phyloP scores from a whole-genome alignment of 92 coral and sea anemone species.

The Pocillopora meandrina region DNA sequence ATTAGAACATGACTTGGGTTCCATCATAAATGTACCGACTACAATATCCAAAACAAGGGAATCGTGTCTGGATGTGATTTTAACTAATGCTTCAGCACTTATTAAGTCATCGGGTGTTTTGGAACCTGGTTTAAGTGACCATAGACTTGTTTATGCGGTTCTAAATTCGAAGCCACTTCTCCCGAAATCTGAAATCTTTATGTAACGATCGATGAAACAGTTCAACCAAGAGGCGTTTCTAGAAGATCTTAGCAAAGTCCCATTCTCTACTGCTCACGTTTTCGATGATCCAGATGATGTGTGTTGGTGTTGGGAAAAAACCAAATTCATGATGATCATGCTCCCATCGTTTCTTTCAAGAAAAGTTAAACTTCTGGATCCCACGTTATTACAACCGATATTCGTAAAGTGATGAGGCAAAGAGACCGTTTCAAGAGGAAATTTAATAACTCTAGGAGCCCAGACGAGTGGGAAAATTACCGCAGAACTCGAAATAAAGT shows the following conservation, averaged over 20 bases:
- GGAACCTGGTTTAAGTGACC: conserved; percentile 53
- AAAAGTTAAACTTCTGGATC: conserved; percentile 22
- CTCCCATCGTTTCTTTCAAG: not conserved
- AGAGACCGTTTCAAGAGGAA: conserved; percentile 43
- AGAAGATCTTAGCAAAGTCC: conserved; percentile 43
- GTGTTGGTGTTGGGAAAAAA: conserved; percentile 17
- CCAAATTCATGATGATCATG: conserved; percentile 17
- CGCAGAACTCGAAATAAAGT: conserved; percentile 29
- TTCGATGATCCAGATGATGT: conserved; percentile 57
- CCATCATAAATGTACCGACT: conserved; percentile 46
- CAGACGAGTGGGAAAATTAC: conserved; percentile 34
- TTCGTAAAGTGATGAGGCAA: conserved; percentile 30
- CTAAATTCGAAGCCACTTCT: conserved; percentile 36
- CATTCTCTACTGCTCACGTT: conserved; percentile 39
- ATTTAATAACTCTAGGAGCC: conserved; percentile 26
- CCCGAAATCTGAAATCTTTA: not conserved
- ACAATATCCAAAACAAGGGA: conserved; percentile 32
- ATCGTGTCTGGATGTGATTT: conserved; percentile 60
- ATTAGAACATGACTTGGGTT: conserved; percentile 19
- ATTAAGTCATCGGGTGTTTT: conserved; percentile 41
- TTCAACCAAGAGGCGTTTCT: conserved; percentile 45
- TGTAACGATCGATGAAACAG: conserved; percentile 37
- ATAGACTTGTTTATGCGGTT: conserved; percentile 50
- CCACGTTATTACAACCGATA: conserved; percentile 34
- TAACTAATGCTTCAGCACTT: conserved; percentile 62